phyloP scores from a whole-genome alignment of 2,888 invertebrate species.

The Sycophila texana region DNA sequence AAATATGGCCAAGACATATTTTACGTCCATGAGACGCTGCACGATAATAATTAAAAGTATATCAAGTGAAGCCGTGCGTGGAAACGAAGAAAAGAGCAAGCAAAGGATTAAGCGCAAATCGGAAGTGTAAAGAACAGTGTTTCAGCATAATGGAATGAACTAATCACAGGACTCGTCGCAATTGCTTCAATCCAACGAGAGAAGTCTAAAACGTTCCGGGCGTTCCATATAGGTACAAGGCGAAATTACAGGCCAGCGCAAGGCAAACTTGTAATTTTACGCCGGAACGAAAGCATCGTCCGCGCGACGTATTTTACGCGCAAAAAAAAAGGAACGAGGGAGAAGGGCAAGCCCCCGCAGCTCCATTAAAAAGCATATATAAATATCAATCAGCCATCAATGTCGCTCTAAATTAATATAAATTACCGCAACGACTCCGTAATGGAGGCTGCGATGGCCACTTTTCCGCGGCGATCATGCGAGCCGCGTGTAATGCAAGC shows the following conservation, averaged over 20 bases:
- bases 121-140: too few relatives aligned
- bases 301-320: conserved; percentile 17
- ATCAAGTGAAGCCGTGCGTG: too few relatives aligned
- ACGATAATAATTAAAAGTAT: too few relatives aligned
- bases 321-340: not conserved
- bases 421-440: conserved; percentile 16
- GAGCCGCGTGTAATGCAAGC: too few relatives aligned
- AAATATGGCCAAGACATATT: too few relatives aligned
- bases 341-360: not conserved
- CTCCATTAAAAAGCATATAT: conserved; percentile 20
- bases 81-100: too few relatives aligned
- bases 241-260: conserved; percentile 20
- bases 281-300: conserved; percentile 8
- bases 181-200: too few relatives aligned
- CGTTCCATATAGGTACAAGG: not conserved
- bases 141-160: too few relatives aligned
- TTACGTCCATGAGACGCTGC: too few relatives aligned
- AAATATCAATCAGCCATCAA: conserved; percentile 32
- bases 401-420: not conserved
- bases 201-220: not conserved
- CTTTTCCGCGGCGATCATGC: not conserved
- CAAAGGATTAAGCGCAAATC: too few relatives aligned
- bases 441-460: not conserved
- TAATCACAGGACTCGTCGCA: too few relatives aligned
- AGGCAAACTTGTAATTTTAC: conserved; percentile 24